Percentiles rank a stretch among this genome's conserved stretches.
Conservation (phyloP, 2,113 vertebrate genomes). For the Tragelaphus imberbis region DNA sequence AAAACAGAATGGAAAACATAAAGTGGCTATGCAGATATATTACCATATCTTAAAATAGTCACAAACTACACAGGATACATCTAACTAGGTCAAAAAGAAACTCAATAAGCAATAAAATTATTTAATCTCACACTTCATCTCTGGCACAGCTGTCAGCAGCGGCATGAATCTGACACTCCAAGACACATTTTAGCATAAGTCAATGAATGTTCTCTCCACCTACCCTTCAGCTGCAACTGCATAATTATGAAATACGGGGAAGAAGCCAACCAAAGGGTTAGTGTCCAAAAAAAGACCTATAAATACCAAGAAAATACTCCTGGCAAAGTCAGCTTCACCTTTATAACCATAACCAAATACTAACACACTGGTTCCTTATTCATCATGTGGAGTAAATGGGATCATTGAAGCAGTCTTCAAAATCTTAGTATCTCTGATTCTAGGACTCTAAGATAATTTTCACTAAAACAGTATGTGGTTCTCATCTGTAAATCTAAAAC, state of each 20-base stretch:
- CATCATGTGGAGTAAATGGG: neutral
- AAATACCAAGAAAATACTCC: constrained; percentile 11
- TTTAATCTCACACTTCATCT: constrained; percentile 35
- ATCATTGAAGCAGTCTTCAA: neutral
- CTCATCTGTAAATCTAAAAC: constrained; percentile 20
- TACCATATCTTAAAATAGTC: constrained; percentile 35
- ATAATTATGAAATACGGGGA: neutral
- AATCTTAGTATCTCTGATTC: neutral
- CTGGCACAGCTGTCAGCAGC: neutral
- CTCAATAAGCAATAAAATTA: neutral
- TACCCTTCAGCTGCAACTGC: neutral
- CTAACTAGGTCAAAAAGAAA: constrained; percentile 56
- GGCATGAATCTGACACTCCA: neutral
- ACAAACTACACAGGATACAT: neutral
- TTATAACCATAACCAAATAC: neutral
- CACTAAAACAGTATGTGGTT: neutral
- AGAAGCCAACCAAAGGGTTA: neutral
- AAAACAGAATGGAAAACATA: constrained; percentile 28
- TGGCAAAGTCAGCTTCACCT: neutral
- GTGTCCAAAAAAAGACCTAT: neutral
- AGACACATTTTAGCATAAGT: neutral
- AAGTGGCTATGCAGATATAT: neutral
- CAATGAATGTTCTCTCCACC: neutral
- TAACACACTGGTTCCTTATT: neutral
- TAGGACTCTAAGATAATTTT: neutral